These are phyloP conservation scores for Ciconia stormi DNA, from an alignment of 2,113 vertebrate species.

Conservation along the genomic window DNA sequence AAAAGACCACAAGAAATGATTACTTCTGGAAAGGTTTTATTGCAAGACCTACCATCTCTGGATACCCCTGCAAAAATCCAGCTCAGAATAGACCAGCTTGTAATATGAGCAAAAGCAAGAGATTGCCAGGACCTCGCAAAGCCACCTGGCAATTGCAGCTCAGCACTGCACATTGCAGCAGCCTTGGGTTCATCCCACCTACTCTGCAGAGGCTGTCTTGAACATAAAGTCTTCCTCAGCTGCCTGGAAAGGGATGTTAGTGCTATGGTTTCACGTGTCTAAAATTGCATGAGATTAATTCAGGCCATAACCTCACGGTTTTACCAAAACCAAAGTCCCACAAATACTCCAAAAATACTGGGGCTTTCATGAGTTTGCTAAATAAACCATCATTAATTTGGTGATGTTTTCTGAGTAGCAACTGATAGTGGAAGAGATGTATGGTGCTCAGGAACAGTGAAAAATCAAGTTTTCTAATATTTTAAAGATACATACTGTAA, in stretches of 20 bases:
- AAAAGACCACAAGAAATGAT: background rate
- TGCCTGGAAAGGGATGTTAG: background rate
- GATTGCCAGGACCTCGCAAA: background rate
- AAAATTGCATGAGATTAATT: background rate
- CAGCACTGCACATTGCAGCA: background rate
- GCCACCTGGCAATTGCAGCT: background rate
- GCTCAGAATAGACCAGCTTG: background rate
- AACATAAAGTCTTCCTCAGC: background rate
- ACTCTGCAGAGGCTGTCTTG: background rate
- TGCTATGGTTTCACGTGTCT: rapidly evolving
- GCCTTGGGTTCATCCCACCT: background rate
- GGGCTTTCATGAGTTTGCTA: background rate
- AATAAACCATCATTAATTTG: background rate
- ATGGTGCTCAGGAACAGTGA: background rate
- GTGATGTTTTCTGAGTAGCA: background rate
- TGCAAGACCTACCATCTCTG: background rate
- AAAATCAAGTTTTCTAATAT: background rate
- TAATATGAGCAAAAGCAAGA: background rate
- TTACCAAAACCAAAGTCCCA: background rate
- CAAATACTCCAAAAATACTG: background rate
- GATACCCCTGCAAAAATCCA: background rate
- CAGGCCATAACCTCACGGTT: background rate
- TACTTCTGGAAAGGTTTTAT: background rate
- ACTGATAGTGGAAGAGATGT: background rate
- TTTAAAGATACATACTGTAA: background rate